These are phyloP conservation scores for Hirtodrosophila cameraria DNA, from an alignment of 2,888 invertebrate species.

Conservation along the genomic window DNA sequence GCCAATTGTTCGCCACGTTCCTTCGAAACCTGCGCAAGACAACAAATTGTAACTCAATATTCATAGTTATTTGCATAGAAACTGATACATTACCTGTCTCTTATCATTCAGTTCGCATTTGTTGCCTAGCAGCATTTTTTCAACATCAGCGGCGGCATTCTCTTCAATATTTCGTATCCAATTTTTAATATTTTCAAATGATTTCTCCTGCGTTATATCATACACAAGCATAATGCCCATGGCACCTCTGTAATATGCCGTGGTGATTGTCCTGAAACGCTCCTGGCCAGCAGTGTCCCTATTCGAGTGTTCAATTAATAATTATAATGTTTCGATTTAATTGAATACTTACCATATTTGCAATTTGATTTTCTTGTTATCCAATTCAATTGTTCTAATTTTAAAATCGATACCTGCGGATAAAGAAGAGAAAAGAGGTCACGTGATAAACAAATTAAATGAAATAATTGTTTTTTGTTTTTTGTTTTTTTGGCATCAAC, in stretches of 20 bases:
- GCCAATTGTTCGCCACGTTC: conserved; percentile 98
- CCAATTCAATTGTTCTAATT: conserved; percentile 98
- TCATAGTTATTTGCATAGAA: neutral
- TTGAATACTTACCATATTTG: conserved; percentile 95
- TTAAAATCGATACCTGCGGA: conserved; percentile 98
- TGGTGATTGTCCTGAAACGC: conserved; percentile 99
- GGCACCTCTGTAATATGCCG: conserved; percentile 99
- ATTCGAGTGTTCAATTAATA: too few relatives aligned
- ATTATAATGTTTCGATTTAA: conserved; percentile 1
- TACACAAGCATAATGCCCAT: conserved; percentile 99
- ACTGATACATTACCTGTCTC: conserved; percentile 89
- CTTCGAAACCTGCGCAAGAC: conserved; percentile 89
- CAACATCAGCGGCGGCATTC: conserved; percentile 99
- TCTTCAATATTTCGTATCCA: conserved; percentile 99
- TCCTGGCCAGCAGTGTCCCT: conserved; percentile 99
- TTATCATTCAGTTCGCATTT: conserved; percentile 99
- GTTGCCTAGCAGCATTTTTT: conserved; percentile 99
- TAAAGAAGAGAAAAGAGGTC: conserved; percentile 36
- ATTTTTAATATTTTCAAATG: conserved; percentile 99
- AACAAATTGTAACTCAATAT: neutral
- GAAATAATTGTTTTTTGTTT: conserved; percentile 33
- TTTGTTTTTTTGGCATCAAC: conserved; percentile 43
- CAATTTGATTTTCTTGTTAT: conserved; percentile 99
- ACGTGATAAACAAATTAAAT: conserved; percentile 52
- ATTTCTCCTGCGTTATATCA: conserved; percentile 99